A percentile compares a stretch with the other conserved stretches of the same genome.
Evolutionary conservation across 2,797 vertebrate species (phyloP).

Genomic region (Euphonia xanthogaster): DNA sequence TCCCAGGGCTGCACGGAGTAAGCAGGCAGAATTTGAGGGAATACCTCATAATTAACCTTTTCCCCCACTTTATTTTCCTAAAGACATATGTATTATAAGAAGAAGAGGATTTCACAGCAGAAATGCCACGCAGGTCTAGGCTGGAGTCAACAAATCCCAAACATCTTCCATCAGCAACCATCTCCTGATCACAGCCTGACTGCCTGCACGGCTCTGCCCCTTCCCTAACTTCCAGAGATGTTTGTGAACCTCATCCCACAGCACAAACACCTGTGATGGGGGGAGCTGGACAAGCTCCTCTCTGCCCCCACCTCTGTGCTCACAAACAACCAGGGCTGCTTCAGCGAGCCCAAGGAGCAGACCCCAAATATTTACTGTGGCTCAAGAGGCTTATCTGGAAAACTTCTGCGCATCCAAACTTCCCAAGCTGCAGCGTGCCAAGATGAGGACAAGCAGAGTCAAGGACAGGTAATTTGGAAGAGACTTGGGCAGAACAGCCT

Average conservation of each 20-base stretch:
- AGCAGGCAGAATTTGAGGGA: not conserved
- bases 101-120: not conserved
- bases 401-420: not conserved
- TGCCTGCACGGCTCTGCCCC: not conserved
- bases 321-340: accelerated
- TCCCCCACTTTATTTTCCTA: not conserved
- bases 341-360: not conserved
- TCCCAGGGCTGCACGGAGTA: not conserved
- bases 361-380: not conserved
- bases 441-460: not conserved
- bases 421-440: not conserved
- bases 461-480: not conserved
- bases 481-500: not conserved
- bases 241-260: not conserved
- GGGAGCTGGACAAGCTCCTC: not conserved
- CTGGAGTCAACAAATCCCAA: not conserved
- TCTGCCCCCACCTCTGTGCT: not conserved
- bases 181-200: not conserved
- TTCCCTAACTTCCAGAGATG: not conserved
- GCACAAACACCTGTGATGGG: accelerated
- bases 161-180: not conserved
- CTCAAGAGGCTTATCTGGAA: not conserved
- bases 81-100: not conserved
- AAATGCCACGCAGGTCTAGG: not conserved
- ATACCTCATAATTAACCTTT: not conserved